Conservation (phyloP, 30 jellyfish, hydroid and myxozoan genomes). For the Hydra vulgaris region DNA sequence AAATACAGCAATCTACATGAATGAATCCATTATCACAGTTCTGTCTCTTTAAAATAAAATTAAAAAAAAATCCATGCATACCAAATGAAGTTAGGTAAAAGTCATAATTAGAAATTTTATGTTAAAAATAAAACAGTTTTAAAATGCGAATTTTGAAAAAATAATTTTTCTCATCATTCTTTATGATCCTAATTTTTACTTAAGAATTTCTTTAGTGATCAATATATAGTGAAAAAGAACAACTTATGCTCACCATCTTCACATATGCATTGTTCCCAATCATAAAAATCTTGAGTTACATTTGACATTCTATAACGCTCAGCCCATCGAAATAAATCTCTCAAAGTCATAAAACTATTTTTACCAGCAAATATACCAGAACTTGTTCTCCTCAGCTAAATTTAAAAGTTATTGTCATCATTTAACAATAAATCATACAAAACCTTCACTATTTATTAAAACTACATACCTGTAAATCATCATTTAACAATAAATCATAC, state of each 20-base stretch:
- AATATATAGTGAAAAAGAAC: too few relatives aligned
- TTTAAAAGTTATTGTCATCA: not conserved
- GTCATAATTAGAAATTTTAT: too few relatives aligned
- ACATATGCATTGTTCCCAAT: constrained; percentile 94
- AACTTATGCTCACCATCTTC: constrained; percentile 57
- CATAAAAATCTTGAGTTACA: constrained; percentile 39
- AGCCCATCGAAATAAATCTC: constrained; percentile 96
- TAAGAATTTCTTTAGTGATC: too few relatives aligned
- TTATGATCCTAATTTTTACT: too few relatives aligned
- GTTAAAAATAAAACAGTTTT: too few relatives aligned
- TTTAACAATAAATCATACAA: not conserved
- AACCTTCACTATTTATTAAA: not conserved
- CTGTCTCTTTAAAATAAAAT: too few relatives aligned
- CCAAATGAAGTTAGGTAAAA: too few relatives aligned
- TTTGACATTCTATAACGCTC: constrained; percentile 79
- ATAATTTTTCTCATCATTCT: too few relatives aligned
- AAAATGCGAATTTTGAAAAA: too few relatives aligned
- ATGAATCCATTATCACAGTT: too few relatives aligned
- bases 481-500: not conserved
- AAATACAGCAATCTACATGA: too few relatives aligned
- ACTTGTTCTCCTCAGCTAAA: constrained; percentile 56
- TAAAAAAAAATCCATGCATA: too few relatives aligned
- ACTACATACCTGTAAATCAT: constrained; percentile 37
- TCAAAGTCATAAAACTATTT: constrained; percentile 83
- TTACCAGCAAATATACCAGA: constrained; percentile 97